A percentile compares a stretch with the other conserved stretches of the same genome.
phyloP scores from a whole-genome alignment of 1,140 invertebrate species.

The Macrostomum lignano region DNA sequence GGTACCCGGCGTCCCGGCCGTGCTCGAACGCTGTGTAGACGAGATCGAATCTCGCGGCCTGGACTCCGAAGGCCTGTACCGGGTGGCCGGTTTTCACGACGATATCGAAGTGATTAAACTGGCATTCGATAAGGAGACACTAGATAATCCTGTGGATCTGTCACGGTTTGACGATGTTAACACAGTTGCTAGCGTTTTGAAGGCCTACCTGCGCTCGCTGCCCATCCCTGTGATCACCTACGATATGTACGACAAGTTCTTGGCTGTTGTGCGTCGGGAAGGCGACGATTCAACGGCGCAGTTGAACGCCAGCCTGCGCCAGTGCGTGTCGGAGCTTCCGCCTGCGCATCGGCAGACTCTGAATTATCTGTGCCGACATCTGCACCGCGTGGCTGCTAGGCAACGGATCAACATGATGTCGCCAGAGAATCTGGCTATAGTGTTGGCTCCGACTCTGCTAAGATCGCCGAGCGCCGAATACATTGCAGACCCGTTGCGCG shows the following conservation, averaged over 20 bases:
- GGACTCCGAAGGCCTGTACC: conserved; percentile 53
- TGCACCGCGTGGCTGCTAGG: no score
- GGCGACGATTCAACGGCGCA: no score
- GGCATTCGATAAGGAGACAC: conserved; percentile 41
- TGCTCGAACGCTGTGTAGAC: not conserved
- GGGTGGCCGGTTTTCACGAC: conserved; percentile 57
- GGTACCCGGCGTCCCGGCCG: not conserved
- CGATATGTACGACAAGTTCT: conserved; percentile 46
- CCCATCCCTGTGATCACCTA: conserved; percentile 62
- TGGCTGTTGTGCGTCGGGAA: conserved; percentile 41
- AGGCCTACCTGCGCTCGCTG: conserved; percentile 51
- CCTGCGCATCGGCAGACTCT: not conserved
- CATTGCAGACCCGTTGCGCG: no score
- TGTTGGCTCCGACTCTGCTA: no score
- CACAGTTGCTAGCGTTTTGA: conserved; percentile 54
- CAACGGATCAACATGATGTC: no score
- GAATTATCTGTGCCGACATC: no score
- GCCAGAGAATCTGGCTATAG: no score
- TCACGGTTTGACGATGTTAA: conserved; percentile 41
- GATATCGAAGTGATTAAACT: conserved; percentile 52
- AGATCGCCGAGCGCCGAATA: no score
- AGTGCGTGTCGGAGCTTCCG: conserved; percentile 5
- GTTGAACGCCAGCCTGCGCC: not conserved
- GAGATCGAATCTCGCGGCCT: conserved; percentile 22
- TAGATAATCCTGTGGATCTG: conserved; percentile 4